phyloP scores from a whole-genome alignment of 2,113 vertebrate genomes.

The Psettodes erumei region DNA sequence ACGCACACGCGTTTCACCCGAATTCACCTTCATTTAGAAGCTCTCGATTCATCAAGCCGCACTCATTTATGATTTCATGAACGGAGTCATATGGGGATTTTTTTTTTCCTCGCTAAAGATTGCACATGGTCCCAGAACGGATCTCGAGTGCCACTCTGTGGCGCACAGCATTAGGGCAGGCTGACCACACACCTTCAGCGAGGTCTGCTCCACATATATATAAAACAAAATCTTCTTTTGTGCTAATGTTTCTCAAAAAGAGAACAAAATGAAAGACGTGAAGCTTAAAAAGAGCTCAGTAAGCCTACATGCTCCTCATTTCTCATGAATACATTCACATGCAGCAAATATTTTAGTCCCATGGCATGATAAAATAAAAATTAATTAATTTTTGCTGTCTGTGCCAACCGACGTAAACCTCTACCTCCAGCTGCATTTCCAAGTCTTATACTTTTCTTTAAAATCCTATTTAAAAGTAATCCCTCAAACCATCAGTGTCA shows the following conservation, averaged over 20 bases:
- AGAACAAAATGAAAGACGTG: not conserved
- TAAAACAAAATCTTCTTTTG: not conserved
- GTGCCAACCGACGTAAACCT: not conserved
- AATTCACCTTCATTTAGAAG: not conserved
- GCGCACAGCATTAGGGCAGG: constrained; percentile 69
- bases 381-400: not conserved
- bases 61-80: constrained; percentile 17
- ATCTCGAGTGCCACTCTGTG: constrained; percentile 91
- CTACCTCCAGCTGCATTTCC: not conserved
- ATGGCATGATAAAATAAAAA: not conserved
- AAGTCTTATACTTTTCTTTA: not conserved
- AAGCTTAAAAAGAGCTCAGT: not conserved
- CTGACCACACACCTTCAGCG: constrained; percentile 40
- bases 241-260: not conserved
- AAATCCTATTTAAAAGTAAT: constrained; percentile 16
- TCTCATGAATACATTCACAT: not conserved
- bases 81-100: constrained; percentile 8
- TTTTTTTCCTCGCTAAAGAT: not conserved
- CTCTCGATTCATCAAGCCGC: not conserved
- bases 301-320: not conserved
- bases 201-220: not conserved
- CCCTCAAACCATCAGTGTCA: constrained; percentile 29
- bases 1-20: constrained; percentile 18
- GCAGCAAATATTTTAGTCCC: not conserved
- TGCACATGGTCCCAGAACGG: constrained; percentile 75